Percentiles rank a stretch among this genome's conserved stretches.
Evolutionary conservation across 1,140 invertebrate genomes (phyloP).

Genomic region (Drosophila nasuta): DNA sequence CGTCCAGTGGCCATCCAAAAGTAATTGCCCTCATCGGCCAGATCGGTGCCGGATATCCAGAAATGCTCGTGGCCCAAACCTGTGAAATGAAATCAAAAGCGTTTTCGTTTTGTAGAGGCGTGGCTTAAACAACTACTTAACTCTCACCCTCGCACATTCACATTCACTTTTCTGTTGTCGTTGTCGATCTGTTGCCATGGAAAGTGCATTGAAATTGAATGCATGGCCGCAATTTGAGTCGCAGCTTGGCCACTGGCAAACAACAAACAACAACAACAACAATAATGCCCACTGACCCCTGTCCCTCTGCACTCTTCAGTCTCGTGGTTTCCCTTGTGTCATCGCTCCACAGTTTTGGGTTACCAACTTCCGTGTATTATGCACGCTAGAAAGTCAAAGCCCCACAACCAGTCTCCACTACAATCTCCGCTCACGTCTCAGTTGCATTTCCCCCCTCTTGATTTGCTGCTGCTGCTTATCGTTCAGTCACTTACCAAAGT

Average conservation of each 20-base stretch:
- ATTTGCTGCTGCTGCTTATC: constrained; percentile 1
- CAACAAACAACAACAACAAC: not conserved
- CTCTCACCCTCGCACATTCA: constrained; percentile 24
- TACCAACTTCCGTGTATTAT: constrained; percentile 81
- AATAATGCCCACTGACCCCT: constrained; percentile 1
- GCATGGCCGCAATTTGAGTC: constrained; percentile 10
- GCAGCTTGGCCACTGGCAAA: constrained; percentile 5
- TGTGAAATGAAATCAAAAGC: constrained; percentile 70
- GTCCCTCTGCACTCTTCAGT: not conserved
- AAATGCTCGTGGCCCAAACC: constrained; percentile 95
- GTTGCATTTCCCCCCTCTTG: constrained; percentile 1
- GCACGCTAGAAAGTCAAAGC: constrained; percentile 69
- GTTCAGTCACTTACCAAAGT: constrained; percentile 88
- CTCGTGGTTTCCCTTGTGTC: constrained; percentile 33
- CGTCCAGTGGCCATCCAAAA: constrained; percentile 96
- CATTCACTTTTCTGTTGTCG: constrained; percentile 63
- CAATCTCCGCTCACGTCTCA: not conserved
- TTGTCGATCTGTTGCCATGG: constrained; percentile 53
- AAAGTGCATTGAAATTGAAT: constrained; percentile 59
- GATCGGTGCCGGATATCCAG: constrained; percentile 96
- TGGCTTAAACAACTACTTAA: constrained; percentile 20
- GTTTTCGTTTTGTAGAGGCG: constrained; percentile 37
- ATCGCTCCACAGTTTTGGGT: constrained; percentile 62
- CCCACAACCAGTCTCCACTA: constrained; percentile 7
- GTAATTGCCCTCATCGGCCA: constrained; percentile 94